Conservation (phyloP, 1,140 invertebrate genomes). For the Portunus trituberculatus region DNA sequence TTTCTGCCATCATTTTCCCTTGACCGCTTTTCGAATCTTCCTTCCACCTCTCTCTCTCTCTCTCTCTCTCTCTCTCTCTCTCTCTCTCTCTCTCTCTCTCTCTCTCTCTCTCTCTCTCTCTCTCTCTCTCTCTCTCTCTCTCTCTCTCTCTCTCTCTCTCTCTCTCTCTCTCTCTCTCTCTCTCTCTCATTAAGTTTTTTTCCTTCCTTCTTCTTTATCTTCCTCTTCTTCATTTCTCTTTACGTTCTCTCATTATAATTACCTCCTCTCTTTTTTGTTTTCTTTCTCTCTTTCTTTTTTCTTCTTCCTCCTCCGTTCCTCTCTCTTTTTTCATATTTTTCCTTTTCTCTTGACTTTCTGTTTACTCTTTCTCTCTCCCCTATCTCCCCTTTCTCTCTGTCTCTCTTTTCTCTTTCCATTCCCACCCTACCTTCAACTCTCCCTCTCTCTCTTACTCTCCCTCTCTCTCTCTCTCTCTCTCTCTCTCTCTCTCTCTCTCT, state of each 20-base stretch:
- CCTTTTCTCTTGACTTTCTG: background rate
- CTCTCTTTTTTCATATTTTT: background rate
- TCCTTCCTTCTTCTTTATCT: background rate
- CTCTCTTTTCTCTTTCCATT: background rate
- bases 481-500: background rate
- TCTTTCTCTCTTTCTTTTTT: background rate
- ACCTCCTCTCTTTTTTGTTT: too few species aligned
- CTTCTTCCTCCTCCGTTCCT: background rate
- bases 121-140: background rate
- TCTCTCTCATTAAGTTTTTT: background rate
- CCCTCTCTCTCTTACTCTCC: background rate
- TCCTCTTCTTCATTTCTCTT: too few species aligned
- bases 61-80: background rate
- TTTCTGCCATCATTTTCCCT: background rate
- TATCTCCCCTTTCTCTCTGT: background rate
- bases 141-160: background rate
- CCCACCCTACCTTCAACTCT: background rate
- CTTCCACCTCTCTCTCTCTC: background rate
- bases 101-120: background rate
- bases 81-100: background rate
- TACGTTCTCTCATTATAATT: background rate
- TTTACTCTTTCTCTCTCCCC: background rate
- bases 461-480: background rate
- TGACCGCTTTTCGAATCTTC: background rate
- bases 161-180: conserved; percentile 26